Evolutionary conservation across 2,888 invertebrate genomes (phyloP), one percentile per base, ranked within the genome.

Genomic region (Ochropacha duplaris): DNA sequence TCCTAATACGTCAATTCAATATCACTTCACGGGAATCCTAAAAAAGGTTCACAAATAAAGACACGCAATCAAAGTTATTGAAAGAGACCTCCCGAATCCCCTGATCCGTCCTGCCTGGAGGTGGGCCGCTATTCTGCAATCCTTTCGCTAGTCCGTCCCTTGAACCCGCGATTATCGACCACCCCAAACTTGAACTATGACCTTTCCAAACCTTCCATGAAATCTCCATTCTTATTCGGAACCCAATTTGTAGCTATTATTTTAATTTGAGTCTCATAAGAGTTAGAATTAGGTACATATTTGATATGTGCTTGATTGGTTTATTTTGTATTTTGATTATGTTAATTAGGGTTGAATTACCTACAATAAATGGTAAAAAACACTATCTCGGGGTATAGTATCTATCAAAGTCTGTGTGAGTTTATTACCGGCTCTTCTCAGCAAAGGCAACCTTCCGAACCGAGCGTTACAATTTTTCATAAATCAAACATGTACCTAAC

Each of bases 131-230:
- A 75, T 72, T 68, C 71, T 72, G 67, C 68, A 71, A 79, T 70
- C 72, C 66, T 67, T 72, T 64, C 68, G 56, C 65, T 62, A 69
- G 79, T 75, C 72, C 75, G 79, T 75, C 72, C 75, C 69, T 77
- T 79, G 71, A 81, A 78, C 84, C 74, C 73, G 62, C 69, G 62
- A 68, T 72, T 85, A 87, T 87, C 87, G 86, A 86, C 82, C 85
- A 77, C 66, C 71, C 72, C 62, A 73, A 80, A 77, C 76, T 76
- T 84, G 83, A 89, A 80, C 90, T 85, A 59, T 85, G 86, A 88
- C 90, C 87, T 90, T 90, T 88, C 68, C 50, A 64, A 69, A 62
- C 65, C 36, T 36, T n/a, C 73, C 72, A 78, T 77, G 69, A 79
- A 79, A 79, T 76, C 78, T 74, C 69, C 71, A 72, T 74, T 66